Evolutionary conservation across 2,113 vertebrate species (phyloP).

Genomic region (Sinocyclocheilus anshuiensis): DNA sequence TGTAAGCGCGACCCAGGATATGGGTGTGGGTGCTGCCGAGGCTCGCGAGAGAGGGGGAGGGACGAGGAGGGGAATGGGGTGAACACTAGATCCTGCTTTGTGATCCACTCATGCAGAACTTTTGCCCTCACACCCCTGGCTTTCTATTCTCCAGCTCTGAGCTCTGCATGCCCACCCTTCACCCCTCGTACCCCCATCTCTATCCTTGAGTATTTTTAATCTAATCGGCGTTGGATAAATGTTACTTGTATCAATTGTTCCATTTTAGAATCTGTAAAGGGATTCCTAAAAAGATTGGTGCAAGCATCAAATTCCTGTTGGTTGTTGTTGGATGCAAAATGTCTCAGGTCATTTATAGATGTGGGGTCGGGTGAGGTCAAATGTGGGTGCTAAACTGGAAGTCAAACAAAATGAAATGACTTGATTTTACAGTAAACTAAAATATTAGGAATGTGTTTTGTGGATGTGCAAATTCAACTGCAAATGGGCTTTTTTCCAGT

Average conservation of each 20-base stretch:
- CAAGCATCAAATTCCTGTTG: not conserved
- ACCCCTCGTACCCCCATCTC: conserved; percentile 32
- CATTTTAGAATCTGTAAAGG: not conserved
- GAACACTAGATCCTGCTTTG: conserved; percentile 69
- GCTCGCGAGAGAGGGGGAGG: conserved; percentile 48
- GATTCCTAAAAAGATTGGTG: not conserved
- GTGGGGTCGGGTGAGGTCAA: conserved; percentile 4
- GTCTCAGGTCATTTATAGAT: not conserved
- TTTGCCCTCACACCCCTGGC: conserved; percentile 59
- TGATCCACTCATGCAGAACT: conserved; percentile 77
- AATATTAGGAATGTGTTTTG: conserved; percentile 7
- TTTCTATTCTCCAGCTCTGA: conserved; percentile 43
- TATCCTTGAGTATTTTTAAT: conserved; percentile 34
- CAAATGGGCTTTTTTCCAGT: conserved; percentile 56
- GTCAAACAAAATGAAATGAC: not conserved
- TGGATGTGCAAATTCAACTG: conserved; percentile 25
- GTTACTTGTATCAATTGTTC: not conserved
- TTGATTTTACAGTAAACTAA: conserved; percentile 7
- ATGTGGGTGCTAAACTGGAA: not conserved
- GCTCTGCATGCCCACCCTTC: conserved; percentile 32
- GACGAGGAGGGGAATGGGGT: conserved; percentile 54
- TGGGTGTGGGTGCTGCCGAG: conserved; percentile 62
- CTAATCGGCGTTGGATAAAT: conserved; percentile 5
- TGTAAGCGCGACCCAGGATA: conserved; percentile 68
- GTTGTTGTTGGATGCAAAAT: not conserved